phyloP scores from a whole-genome alignment of 2,797 vertebrate species.

The Brachyrhaphis roseni region DNA sequence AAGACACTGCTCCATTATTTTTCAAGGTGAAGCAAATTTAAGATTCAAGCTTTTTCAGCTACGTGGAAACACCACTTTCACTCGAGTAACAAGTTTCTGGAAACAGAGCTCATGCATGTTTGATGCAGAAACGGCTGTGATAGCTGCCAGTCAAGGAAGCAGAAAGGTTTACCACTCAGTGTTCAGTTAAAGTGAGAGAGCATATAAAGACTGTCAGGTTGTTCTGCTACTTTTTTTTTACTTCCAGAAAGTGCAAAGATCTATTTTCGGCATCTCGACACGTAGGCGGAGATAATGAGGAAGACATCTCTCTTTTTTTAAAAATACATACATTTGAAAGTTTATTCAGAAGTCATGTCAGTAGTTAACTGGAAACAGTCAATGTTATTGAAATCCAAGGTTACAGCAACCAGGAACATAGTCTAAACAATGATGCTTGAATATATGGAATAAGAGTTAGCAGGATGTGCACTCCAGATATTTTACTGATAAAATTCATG shows the following conservation, averaged over 20 bases:
- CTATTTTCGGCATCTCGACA: conserved; percentile 22
- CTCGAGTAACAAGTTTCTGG: not conserved
- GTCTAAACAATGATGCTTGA: conserved; percentile 66
- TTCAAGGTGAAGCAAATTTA: not conserved
- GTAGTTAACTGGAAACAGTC: conserved; percentile 83
- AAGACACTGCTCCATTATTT: not conserved
- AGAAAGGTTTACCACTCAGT: conserved; percentile 11
- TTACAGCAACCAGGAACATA: conserved; percentile 77
- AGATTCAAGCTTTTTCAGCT: not conserved
- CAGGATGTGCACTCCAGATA: conserved; percentile 76
- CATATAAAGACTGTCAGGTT: conserved; percentile 13
- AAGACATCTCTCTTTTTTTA: conserved; percentile 38
- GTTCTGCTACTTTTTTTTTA: not conserved
- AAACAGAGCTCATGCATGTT: not conserved
- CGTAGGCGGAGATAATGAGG: conserved; percentile 49
- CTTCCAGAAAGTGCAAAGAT: conserved; percentile 28
- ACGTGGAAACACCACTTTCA: not conserved
- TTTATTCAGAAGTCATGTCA: conserved; percentile 87
- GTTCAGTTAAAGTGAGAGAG: conserved; percentile 18
- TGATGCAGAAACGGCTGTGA: conserved; percentile 42
- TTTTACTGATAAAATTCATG: conserved; percentile 58
- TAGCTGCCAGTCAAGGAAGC: conserved; percentile 48
- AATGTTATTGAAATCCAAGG: conserved; percentile 73
- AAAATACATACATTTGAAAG: conserved; percentile 80
- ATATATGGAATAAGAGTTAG: conserved; percentile 63